Percentiles rank a stretch among this genome's conserved stretches.
Conservation (phyloP, 2,113 vertebrate species). For the Nesogale talazaci region DNA sequence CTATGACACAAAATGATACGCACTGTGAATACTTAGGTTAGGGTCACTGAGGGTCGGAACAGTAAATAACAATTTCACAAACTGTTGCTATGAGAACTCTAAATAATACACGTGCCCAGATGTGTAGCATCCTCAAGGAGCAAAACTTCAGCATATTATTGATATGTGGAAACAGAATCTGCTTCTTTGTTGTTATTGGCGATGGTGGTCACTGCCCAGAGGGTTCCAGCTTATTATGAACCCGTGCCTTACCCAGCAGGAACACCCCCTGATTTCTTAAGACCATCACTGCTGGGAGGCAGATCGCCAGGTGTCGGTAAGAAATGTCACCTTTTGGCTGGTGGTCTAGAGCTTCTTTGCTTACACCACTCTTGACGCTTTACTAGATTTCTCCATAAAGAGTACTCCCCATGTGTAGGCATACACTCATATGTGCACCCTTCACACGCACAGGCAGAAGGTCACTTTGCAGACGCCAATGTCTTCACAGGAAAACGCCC, state of each 20-base stretch:
- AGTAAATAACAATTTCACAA: constrained; percentile 7
- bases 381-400: neutral
- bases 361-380: neutral
- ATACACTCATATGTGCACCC: too few relatives aligned
- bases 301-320: neutral
- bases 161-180: constrained; percentile 14
- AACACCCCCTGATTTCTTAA: neutral
- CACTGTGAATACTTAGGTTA: neutral
- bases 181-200: neutral
- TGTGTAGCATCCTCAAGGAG: neutral
- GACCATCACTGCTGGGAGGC: neutral
- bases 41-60: neutral
- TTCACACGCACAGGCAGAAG: neutral
- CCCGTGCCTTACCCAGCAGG: neutral
- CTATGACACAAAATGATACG: neutral
- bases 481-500: neutral
- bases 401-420: neutral
- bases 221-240: neutral
- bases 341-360: neutral
- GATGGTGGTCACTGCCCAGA: neutral
- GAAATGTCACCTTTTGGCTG: neutral
- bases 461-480: neutral
- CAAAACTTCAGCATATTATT: neutral
- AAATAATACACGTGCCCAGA: neutral
- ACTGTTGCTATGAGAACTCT: constrained; percentile 9